A percentile compares a stretch with the other conserved stretches of the same genome.
Evolutionary conservation across 2,888 invertebrate species (phyloP).

Genomic region (Dynastes tityus): DNA sequence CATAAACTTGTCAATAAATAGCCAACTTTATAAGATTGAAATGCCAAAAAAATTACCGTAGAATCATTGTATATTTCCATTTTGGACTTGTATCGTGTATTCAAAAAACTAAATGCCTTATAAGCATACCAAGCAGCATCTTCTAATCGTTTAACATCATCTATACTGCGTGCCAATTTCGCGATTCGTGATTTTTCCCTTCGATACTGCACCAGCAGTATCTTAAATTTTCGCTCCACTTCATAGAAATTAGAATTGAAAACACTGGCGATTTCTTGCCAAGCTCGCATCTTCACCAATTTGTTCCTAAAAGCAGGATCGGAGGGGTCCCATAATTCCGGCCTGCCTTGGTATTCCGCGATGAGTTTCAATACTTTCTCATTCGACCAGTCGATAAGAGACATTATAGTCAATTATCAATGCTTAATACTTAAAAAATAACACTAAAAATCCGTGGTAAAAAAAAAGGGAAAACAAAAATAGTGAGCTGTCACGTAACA

Average conservation of each 20-base stretch:
- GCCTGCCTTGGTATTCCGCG: slow-evolving; percentile 5
- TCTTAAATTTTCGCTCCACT: slow-evolving; percentile 20
- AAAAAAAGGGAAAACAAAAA: too few species aligned
- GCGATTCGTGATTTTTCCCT: slow-evolving; percentile 3
- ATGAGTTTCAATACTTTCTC: slow-evolving; percentile 9
- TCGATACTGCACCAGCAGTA: slow-evolving; percentile 23
- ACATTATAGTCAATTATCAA: background rate
- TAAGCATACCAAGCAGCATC: slow-evolving; percentile 2
- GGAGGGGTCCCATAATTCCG: slow-evolving; percentile 1
- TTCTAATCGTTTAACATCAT: background rate
- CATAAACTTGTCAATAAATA: background rate
- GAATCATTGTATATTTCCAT: background rate
- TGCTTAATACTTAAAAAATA: background rate
- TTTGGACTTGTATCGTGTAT: background rate
- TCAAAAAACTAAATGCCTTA: background rate
- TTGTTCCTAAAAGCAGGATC: slow-evolving; percentile 12
- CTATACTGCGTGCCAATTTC: background rate
- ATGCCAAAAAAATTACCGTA: background rate
- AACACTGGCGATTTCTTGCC: background rate
- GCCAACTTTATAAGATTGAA: background rate
- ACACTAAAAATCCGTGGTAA: background rate
- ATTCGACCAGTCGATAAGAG: slow-evolving; percentile 9
- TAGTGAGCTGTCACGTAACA: too few species aligned
- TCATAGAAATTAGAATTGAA: background rate
- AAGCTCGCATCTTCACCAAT: slow-evolving; percentile 4